Evolutionary conservation across 2,888 invertebrate genomes (phyloP).

Genomic region (Pristionchus entomophagus): DNA sequence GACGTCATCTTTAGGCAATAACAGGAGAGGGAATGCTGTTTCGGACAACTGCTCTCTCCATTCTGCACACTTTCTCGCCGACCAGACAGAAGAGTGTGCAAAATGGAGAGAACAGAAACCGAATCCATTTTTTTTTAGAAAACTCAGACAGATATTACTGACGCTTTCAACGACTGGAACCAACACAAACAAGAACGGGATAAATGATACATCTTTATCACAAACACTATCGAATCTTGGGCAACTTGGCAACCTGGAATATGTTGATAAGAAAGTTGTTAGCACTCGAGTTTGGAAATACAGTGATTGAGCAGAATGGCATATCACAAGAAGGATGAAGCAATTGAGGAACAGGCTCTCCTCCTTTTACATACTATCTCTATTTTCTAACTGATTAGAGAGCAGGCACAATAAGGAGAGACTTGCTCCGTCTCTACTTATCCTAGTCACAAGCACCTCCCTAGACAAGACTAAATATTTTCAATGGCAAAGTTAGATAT

Average conservation of each 20-base stretch:
- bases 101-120: too few species aligned
- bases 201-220: not conserved
- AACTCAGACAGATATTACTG: not conserved
- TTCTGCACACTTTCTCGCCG: too few species aligned
- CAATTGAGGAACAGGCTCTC: not conserved
- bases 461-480: not conserved
- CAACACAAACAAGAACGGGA: not conserved
- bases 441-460: slow-evolving; percentile 8
- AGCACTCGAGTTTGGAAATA: not conserved
- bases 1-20: too few species aligned
- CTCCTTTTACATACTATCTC: not conserved
- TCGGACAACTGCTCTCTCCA: too few species aligned
- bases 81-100: too few species aligned
- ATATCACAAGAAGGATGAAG: not conserved
- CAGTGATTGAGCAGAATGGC: not conserved
- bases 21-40: too few species aligned
- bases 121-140: not conserved
- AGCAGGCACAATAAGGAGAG: not conserved
- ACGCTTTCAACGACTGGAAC: not conserved
- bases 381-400: not conserved
- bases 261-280: not conserved
- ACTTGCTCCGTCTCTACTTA: not conserved
- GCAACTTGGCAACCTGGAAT: slow-evolving; percentile 34
- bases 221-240: slow-evolving; percentile 24
- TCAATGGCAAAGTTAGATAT: not conserved